phyloP scores from a whole-genome alignment of 2,113 vertebrate species.

The Stegostoma tigrinum region DNA sequence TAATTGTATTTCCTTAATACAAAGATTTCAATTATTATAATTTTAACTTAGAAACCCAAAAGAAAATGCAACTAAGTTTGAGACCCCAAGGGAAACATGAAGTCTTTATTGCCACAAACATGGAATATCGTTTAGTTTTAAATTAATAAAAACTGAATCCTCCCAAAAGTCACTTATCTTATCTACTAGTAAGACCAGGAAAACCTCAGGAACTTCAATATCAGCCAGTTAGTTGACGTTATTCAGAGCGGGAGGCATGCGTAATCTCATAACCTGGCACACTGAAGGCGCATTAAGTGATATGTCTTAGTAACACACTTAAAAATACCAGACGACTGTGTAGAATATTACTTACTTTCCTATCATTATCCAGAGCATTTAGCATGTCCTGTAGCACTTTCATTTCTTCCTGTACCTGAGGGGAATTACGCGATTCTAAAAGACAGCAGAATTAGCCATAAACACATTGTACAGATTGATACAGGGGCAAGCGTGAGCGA shows the following conservation, averaged over 20 bases:
- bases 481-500: too few species aligned
- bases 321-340: background rate
- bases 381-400: slow-evolving; percentile 51
- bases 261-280: too few species aligned
- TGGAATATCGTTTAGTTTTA: too few species aligned
- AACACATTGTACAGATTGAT: background rate
- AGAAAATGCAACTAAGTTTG: background rate
- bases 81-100: background rate
- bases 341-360: slow-evolving; percentile 51
- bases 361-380: slow-evolving; percentile 53
- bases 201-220: background rate
- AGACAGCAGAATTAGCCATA: background rate
- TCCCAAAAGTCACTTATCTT: background rate
- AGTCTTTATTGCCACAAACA: too few species aligned
- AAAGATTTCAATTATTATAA: background rate
- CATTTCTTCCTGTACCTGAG: slow-evolving; percentile 42
- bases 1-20: background rate
- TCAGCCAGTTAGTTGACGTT: background rate
- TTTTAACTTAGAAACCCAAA: background rate
- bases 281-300: too few species aligned
- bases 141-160: background rate
- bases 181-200: background rate
- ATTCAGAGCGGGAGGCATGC: background rate
- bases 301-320: background rate
- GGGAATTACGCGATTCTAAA: slow-evolving; percentile 21